A percentile compares a stretch with the other conserved stretches of the same genome.
These are phyloP conservation scores for Dione juno DNA, from an alignment of 2,888 invertebrate genomes.

Conservation along the genomic window DNA sequence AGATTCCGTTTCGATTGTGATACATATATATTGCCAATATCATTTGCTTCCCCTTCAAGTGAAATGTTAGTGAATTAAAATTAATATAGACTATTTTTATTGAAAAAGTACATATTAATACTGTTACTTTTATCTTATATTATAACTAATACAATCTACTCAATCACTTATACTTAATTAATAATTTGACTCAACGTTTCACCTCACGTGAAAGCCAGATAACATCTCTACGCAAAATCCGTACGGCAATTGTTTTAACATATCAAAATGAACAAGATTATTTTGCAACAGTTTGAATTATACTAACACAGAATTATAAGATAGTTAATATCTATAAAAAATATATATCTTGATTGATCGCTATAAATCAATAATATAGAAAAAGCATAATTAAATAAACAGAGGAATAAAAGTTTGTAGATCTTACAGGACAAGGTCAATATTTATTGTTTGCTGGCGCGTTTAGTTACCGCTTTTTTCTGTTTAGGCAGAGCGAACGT, in stretches of 20 bases:
- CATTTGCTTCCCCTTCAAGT: constrained; percentile 16
- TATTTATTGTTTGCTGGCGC: too few relatives aligned
- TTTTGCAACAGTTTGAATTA: too few relatives aligned
- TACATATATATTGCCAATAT: constrained; percentile 27
- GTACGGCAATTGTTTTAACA: constrained; percentile 17
- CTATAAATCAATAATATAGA: too few relatives aligned
- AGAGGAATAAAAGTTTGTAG: too few relatives aligned
- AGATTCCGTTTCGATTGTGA: constrained; percentile 26
- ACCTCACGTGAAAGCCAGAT: constrained; percentile 9
- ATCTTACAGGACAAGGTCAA: too few relatives aligned
- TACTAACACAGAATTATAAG: too few relatives aligned
- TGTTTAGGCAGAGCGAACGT: too few relatives aligned
- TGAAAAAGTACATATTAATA: neutral
- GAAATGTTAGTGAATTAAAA: constrained; percentile 17
- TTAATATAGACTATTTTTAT: constrained; percentile 14
- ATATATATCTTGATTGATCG: too few relatives aligned
- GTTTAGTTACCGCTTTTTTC: too few relatives aligned
- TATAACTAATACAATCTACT: neutral
- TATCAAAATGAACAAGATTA: neutral
- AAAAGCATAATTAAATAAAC: too few relatives aligned
- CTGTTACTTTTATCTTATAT: neutral
- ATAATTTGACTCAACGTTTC: neutral
- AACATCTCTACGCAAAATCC: constrained; percentile 14
- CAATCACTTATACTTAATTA: neutral
- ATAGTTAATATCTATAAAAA: too few relatives aligned